These are phyloP conservation scores for Ceratitis capitata DNA, from an alignment of 1,140 invertebrate species.

Conservation along the genomic window DNA sequence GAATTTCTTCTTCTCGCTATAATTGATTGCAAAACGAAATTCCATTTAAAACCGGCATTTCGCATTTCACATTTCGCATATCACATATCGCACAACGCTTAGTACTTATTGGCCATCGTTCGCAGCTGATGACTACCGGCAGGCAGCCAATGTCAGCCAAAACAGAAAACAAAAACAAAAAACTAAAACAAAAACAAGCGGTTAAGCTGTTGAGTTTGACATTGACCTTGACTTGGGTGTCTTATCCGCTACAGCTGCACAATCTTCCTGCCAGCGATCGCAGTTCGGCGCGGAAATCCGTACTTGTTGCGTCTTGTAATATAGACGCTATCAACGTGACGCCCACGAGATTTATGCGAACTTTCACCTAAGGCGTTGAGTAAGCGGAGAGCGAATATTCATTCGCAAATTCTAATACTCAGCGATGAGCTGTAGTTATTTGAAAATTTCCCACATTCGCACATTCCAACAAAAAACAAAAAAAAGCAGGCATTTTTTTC, in stretches of 20 bases:
- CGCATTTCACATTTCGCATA: neutral
- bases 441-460: neutral
- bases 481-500: neutral
- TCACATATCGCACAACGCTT: neutral
- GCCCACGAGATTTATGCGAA: neutral
- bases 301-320: too few species aligned
- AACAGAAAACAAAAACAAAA: neutral
- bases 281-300: neutral
- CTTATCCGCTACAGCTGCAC: neutral
- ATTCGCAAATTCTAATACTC: neutral
- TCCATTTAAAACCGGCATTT: slow-evolving; percentile 18
- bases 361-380: slow-evolving; percentile 6
- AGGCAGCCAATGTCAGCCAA: neutral
- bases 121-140: neutral
- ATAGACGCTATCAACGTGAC: neutral
- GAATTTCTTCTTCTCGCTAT: neutral
- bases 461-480: too few species aligned
- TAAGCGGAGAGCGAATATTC: neutral
- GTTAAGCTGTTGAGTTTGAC: neutral
- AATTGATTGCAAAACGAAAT: neutral
- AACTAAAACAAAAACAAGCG: neutral
- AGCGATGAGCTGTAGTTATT: neutral
- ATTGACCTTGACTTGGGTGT: slow-evolving; percentile 26
- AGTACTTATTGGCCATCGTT: neutral
- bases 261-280: neutral